These are phyloP conservation scores for Eospalax fontanierii DNA, from an alignment of 2,797 vertebrate species.

Conservation along the genomic window DNA sequence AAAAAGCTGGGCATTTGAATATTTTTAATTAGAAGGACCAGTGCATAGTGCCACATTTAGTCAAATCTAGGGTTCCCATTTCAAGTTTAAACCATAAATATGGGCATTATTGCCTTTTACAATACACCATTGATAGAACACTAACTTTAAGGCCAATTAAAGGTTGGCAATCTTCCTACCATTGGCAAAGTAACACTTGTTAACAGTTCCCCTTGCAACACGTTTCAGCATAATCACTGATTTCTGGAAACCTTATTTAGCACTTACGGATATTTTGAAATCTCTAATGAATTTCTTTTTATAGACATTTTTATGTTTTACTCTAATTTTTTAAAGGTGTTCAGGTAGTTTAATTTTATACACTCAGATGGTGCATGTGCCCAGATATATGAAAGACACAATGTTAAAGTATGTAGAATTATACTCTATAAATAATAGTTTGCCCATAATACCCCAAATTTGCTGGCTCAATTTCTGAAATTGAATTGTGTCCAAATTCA, in stretches of 20 bases:
- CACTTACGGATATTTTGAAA: slow-evolving; percentile 88
- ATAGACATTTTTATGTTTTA: slow-evolving; percentile 86
- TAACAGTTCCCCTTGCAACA: slow-evolving; percentile 89
- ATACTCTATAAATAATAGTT: slow-evolving; percentile 82
- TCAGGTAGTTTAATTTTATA: slow-evolving; percentile 83
- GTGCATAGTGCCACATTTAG: slow-evolving; percentile 75
- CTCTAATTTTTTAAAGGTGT: slow-evolving; percentile 85
- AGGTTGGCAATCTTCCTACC: slow-evolving; percentile 88
- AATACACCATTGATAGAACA: slow-evolving; percentile 89
- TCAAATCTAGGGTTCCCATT: slow-evolving; percentile 77
- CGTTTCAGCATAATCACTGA: slow-evolving; percentile 86
- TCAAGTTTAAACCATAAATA: slow-evolving; percentile 86
- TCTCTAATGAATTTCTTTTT: slow-evolving; percentile 88
- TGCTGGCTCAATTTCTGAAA: slow-evolving; percentile 82
- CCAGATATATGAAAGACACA: slow-evolving; percentile 79
- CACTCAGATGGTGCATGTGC: slow-evolving; percentile 82
- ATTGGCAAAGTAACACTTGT: slow-evolving; percentile 88
- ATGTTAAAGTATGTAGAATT: slow-evolving; percentile 83
- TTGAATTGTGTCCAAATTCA: slow-evolving; percentile 74
- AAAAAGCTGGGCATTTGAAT: slow-evolving; percentile 74
- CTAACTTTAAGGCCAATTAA: slow-evolving; percentile 90
- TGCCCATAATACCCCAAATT: slow-evolving; percentile 81
- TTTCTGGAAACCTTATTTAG: slow-evolving; percentile 89
- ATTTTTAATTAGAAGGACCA: slow-evolving; percentile 80
- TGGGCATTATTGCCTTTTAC: slow-evolving; percentile 87